A percentile compares a stretch with the other conserved stretches of the same genome.
phyloP scores from a whole-genome alignment of 2,113 vertebrate genomes.

The Mustelus asterias region DNA sequence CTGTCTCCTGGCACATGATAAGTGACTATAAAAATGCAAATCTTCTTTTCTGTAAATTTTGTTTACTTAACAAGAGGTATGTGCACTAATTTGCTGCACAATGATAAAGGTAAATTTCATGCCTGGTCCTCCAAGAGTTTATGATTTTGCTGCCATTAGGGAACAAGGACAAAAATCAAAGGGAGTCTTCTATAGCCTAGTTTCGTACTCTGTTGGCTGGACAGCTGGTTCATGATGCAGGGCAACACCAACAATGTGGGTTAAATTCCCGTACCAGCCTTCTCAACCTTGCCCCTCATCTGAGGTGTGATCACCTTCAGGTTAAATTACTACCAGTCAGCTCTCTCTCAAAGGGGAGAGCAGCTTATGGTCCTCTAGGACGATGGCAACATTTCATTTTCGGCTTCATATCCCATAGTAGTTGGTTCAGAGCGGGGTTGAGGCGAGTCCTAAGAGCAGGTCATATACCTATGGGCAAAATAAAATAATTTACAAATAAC shows the following conservation, averaged over 20 bases:
- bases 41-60: neutral
- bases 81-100: neutral
- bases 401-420: neutral
- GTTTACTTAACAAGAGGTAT: neutral
- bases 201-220: neutral
- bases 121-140: neutral
- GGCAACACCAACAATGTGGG: too few relatives aligned
- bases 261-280: too few relatives aligned
- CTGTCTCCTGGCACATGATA: neutral
- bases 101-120: neutral
- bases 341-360: too few relatives aligned
- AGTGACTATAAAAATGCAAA: neutral
- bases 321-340: too few relatives aligned
- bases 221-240: too few relatives aligned
- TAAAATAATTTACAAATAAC: neutral
- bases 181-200: neutral
- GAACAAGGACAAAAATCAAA: neutral
- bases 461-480: neutral
- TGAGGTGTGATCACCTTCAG: too few relatives aligned
- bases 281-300: too few relatives aligned
- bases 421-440: neutral
- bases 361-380: too few relatives aligned
- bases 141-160: neutral
- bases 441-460: neutral
- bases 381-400: too few relatives aligned